Conservation (phyloP, 2,888 invertebrate species). For the Tipula unca region DNA sequence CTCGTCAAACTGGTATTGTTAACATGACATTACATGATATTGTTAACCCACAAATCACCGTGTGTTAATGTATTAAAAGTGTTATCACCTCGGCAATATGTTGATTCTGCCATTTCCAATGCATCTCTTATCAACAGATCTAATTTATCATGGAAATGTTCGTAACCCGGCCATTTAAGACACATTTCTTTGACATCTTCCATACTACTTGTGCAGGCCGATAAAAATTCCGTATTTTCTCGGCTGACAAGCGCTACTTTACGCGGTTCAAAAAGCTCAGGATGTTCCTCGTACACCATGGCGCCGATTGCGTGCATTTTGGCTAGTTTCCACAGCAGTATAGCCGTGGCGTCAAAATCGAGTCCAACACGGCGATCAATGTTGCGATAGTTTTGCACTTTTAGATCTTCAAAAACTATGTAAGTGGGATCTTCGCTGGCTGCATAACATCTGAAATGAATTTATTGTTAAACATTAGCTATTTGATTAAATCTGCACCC, state of each 20-base stretch:
- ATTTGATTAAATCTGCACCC: too few species aligned
- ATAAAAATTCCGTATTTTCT: not conserved
- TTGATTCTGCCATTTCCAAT: not conserved
- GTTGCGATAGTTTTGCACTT: not conserved
- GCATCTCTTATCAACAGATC: too few species aligned
- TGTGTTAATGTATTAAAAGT: slow-evolving; percentile 31
- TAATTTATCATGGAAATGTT: not conserved
- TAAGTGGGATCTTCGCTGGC: not conserved
- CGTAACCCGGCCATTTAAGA: not conserved
- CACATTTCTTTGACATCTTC: not conserved
- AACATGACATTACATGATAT: slow-evolving; percentile 42
- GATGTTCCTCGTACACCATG: not conserved
- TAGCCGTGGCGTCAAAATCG: not conserved
- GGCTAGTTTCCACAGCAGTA: not conserved
- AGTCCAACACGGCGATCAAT: not conserved
- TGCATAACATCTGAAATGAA: not conserved
- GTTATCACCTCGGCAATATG: not conserved
- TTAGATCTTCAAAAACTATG: not conserved
- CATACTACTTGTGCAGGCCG: not conserved
- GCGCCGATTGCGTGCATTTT: not conserved
- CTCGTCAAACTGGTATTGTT: slow-evolving; percentile 33
- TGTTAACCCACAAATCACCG: slow-evolving; percentile 40
- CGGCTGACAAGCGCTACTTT: not conserved
- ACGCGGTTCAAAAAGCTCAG: not conserved
- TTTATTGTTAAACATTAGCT: too few species aligned